Conservation (phyloP, 2,113 vertebrate genomes). For the Seriola aureovittata region DNA sequence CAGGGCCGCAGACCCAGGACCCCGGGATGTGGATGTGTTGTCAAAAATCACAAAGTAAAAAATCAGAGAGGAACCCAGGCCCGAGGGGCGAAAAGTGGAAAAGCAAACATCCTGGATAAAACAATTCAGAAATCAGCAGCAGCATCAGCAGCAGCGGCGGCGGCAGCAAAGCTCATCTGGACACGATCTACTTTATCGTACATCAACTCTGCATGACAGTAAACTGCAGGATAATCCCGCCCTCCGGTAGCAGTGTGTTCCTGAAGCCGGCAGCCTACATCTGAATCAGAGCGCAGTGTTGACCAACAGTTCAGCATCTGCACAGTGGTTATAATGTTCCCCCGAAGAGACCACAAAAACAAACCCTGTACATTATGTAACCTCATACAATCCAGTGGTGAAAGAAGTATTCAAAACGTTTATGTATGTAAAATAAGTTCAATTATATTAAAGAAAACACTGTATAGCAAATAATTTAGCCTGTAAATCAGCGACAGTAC, state of each 20-base stretch:
- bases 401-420: neutral
- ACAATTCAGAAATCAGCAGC: neutral
- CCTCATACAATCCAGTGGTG: too few species aligned
- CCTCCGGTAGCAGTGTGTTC: neutral
- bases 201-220: conserved; percentile 1
- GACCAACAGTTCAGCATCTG: conserved; percentile 30
- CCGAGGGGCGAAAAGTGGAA: neutral
- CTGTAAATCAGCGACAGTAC: too few species aligned
- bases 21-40: neutral
- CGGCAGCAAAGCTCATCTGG: neutral
- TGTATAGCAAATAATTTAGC: too few species aligned
- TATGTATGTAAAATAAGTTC: too few species aligned
- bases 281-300: neutral
- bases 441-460: too few species aligned
- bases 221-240: conserved; percentile 30
- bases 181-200: neutral
- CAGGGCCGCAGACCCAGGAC: neutral
- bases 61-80: neutral
- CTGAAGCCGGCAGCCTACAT: neutral
- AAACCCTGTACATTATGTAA: too few species aligned
- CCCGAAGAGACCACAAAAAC: too few species aligned
- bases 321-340: neutral
- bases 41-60: neutral
- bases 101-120: neutral
- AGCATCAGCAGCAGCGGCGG: neutral